Evolutionary conservation across 1,140 invertebrate species (phyloP), one percentile per base, ranked within the genome.

Genomic region (Bombus impatiens): DNA sequence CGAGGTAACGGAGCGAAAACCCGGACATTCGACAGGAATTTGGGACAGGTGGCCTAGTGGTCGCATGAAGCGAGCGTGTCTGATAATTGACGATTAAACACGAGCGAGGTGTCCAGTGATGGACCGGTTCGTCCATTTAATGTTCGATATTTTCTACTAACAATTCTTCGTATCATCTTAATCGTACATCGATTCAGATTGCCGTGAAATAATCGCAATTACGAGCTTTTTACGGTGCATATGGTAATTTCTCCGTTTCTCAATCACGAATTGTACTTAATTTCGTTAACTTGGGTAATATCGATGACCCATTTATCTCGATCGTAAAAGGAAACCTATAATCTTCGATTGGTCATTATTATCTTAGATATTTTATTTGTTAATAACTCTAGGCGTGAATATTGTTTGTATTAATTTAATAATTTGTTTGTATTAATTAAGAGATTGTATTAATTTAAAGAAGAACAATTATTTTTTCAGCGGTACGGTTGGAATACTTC

Each of bases 41-140:
- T 93, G 89, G 92, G 91, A 92, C 92, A 91, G 87, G 89, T 91
- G 90, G 87, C 87, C 88, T 90, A 91, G 87, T 91, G 89, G 89
- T 88, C 80, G 81, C 78, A 86, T 83, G 84, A 90, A 76, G 82
- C 82, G 78, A 88, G 78, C 87, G 83, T 82, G 67, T 82, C 85
- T 87, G 90, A 91, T 91, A 91, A 91, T 90, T 91, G 87, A 62
- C 82, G 89, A 91, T 79, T 86, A 91, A 91, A 91, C 86, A 90
- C 59, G 81, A 89, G 86, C 86, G 57, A 82, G 80, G 78, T 74
- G 78, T 88, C 74, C 80, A 70, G 82, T 87, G 87, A 84, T 86
- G 79, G 65, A 42, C 65, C 78, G 79, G 47, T 76, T 37, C 68
- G 65, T 88, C 74, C 84, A 67, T 70, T 71, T 47, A 35, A 37